Evolutionary conservation across 2,888 invertebrate genomes (phyloP), one percentile per base, ranked within the genome.

Genomic region (Cenopis cana): DNA sequence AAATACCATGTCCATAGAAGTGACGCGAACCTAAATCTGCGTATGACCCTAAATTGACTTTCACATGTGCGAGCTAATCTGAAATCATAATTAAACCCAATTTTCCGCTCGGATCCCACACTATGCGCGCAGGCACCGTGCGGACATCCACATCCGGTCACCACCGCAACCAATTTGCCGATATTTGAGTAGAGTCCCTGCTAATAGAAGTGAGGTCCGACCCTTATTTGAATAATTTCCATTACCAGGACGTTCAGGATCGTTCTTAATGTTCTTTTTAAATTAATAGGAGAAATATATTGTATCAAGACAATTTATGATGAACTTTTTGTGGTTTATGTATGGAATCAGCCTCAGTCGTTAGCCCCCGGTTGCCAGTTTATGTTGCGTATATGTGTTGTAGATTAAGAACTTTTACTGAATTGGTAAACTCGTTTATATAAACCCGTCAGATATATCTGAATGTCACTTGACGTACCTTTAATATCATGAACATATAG

Each of bases 201-300:
- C 69, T 79, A 78, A 80, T 77, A 79, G 74, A 59, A 76, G 75
- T 65, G 65, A 70, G 70, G 70, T 56, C 65, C 56, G 69, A 65
- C 68, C 76, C 79, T 78, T 79, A 80, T 83, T 81, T 81, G 80
- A 82, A 83, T 83, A 83, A 83, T 82, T 81, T 80, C 80, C 78
- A 81, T 81, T 81, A 80, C 74, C 72, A 69, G 69, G 69, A 73
- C 71, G 79, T 78, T 80, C 75, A 74, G 73, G 74, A 71, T 61
- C 67, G 20, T 38, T 49, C 52, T 69, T 66, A n/a, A 18, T 41
- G 38, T 65, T 65, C 52, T 29, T 57, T 69, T 64, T 57, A 64
- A 52, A 65, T 65, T 65, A 64, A 69, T 69, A 4, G 52, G 29
- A 29, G 12, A 54, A 54, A 41, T 64, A 54, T 64, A n/a, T 38